Base-by-base conservation (phyloP, 2,888 invertebrate genomes). In the Cristatella mucedo region DNA sequence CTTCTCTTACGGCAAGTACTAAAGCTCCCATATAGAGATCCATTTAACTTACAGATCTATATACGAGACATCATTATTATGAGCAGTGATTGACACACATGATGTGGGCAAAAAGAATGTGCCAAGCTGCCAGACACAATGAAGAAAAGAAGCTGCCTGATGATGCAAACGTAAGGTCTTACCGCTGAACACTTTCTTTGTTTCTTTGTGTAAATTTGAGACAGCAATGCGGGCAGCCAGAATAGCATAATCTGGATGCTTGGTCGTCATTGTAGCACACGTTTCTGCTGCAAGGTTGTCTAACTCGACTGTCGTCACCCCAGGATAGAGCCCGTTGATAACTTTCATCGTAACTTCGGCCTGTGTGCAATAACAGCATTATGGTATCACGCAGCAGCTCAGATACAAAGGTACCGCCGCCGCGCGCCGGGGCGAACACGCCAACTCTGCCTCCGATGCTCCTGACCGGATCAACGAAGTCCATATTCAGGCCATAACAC, bases 281-380 rank as follows among this genome's bases (percentile, higher is more conserved):
- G 85, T 95, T 69, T 97, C 95, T 0, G 97, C 97, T 32, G 97
- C 95, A 47, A 97, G 71, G 63, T 91, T 95, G 67, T 97, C 97
- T 52, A 97, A 69, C 63, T 97, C 91, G 15, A 87, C 81, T 0
- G 95, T 97, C 5, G 87, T 87, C 2, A 99, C 93, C 11, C 95
- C 95, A 44, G 83, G 78, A 64, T 93, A 95, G 29, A 97, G 73
- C 0, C 95, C 95, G 67, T 73, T 83, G 50, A 95, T 87, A 0
- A 95, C 93, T 69, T 87, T 86, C 48, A 67, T 50, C 2, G 69
- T 66, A 21, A 71, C 64, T 9, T 54, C 52, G 5, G 64, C 54
- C 67, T 69, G 45, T 21, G 47, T 13, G 44, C 42, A 31, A 33
- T 24, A n/a, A n/a, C n/a, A n/a, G n/a, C n/a, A n/a, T n/a, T n/a